Evolutionary conservation across 1,140 invertebrate genomes (phyloP).

Genomic region (Procambarus virginalis): DNA sequence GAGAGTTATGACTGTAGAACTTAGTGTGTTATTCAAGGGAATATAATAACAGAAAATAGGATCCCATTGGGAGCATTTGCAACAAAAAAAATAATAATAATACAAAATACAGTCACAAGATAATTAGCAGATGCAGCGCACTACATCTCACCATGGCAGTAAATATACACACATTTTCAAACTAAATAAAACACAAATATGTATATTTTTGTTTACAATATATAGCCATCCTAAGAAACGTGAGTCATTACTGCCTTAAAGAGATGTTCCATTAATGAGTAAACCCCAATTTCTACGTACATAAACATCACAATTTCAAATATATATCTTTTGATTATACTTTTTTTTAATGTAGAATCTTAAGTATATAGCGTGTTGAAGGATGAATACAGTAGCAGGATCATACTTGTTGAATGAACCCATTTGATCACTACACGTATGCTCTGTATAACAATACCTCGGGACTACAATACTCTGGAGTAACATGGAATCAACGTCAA

Average conservation of each 20-base stretch:
- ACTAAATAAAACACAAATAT: neutral
- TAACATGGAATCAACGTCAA: too few relatives aligned
- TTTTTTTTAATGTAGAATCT: neutral
- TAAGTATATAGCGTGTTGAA: neutral
- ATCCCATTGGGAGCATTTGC: neutral
- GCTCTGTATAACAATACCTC: too few relatives aligned
- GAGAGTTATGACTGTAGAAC: constrained; percentile 2
- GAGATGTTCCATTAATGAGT: neutral
- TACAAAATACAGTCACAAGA: neutral
- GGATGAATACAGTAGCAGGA: neutral
- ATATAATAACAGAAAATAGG: neutral
- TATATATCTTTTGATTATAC: neutral
- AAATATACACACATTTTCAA: neutral
- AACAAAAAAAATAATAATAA: neutral
- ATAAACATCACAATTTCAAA: neutral
- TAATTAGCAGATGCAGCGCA: neutral
- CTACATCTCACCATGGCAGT: neutral
- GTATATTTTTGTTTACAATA: neutral
- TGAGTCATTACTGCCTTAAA: neutral
- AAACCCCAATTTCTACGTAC: neutral
- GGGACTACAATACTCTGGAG: too few relatives aligned
- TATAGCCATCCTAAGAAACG: neutral
- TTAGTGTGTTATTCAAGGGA: constrained; percentile 22
- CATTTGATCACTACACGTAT: too few relatives aligned
- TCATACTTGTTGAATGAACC: too few relatives aligned